Evolutionary conservation across 2,797 vertebrate species (phyloP), one percentile per base, ranked within the genome.

Genomic region (Xerus rutilus): DNA sequence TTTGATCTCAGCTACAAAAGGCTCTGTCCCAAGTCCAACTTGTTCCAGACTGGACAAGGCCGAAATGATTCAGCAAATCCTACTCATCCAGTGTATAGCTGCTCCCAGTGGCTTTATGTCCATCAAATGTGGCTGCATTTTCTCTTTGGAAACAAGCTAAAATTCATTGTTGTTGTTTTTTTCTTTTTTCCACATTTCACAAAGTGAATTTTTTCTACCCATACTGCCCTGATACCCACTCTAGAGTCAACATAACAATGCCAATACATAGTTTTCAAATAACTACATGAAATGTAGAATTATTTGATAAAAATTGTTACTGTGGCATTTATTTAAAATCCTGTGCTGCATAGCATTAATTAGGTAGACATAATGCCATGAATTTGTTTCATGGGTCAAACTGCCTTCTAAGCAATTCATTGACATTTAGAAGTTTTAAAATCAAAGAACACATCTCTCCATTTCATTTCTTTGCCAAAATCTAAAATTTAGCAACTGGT

Each of bases 61-160:
- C 30, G 4, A 67, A 89, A 65, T 0, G 10, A 73, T 43, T 20
- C 65, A 62, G 47, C 15, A 28, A 35, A 30, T 18, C 30, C 18
- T 17, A 1, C 28, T 18, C 65, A n/a, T n/a, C 57, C 49, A 23
- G 28, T 43, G 9, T 9, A 14, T 21, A 15, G 20, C 49, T 52
- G 43, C 4, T 78, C 15, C 49, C 21, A 28, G 4, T 1, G 47
- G 45, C 20, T 15, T 72, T 85, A 10, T 30, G 25, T 39, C 96
- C 94, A 59, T 96, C 96, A 97, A 86, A 96, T 57, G 96, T 94
- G 67, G 96, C 45, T 86, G 85, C 95, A 94, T 97, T 97, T 97
- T 93, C 96, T 95, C 94, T 98, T 97, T 89, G 85, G 96, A 98
- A 97, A 96, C 45, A 96, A 95, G 94, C 82, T 96, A 97, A 95